Conservation (phyloP, 2,797 vertebrate species). For the Ciconia nigra region DNA sequence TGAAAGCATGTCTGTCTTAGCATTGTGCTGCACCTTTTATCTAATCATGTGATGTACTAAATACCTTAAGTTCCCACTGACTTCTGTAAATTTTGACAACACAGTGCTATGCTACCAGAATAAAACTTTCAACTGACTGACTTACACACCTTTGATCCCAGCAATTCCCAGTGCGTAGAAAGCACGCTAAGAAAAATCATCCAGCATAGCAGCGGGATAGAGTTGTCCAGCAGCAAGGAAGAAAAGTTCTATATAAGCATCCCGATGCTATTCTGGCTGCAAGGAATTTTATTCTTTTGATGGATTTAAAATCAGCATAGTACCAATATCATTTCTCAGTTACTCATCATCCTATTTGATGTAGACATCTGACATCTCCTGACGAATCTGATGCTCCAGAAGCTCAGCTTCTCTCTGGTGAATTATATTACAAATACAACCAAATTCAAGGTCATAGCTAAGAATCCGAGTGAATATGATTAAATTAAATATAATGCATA, state of each 20-base stretch:
- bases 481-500: background rate
- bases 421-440: background rate
- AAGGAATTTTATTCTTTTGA: background rate
- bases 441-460: conserved; percentile 11
- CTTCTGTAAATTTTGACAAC: background rate
- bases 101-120: background rate
- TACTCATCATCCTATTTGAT: conserved; percentile 8
- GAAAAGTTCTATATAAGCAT: background rate
- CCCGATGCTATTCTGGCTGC: background rate
- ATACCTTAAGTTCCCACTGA: background rate
- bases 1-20: background rate
- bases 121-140: background rate
- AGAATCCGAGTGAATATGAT: background rate
- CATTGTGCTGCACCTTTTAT: background rate
- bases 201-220: background rate
- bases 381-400: conserved; percentile 18
- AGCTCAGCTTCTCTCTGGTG: background rate
- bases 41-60: background rate
- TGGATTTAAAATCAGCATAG: background rate
- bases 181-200: background rate
- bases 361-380: background rate
- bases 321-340: conserved; percentile 6
- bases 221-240: background rate
- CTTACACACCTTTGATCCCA: background rate
- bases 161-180: background rate